phyloP scores from a whole-genome alignment of 2,797 vertebrate genomes.

The Centroberyx gerrardi region DNA sequence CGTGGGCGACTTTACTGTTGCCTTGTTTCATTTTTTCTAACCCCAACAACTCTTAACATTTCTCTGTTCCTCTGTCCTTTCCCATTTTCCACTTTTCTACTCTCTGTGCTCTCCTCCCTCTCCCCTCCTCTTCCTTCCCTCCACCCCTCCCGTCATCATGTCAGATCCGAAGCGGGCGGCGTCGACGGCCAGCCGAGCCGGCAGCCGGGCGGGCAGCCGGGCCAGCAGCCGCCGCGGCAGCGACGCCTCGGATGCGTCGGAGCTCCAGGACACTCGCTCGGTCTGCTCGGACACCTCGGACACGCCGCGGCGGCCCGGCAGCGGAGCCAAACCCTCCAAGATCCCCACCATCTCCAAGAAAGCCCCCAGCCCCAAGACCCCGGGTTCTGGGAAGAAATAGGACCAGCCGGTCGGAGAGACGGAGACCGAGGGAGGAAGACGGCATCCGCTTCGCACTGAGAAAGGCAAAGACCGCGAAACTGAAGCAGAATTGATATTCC shows the following conservation, averaged over 20 bases:
- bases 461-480: background rate
- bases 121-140: background rate
- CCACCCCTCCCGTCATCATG: background rate
- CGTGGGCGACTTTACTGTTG: too few species aligned
- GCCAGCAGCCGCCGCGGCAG: constrained; percentile 95
- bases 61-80: background rate
- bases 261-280: constrained; percentile 94
- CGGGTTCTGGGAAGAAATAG: constrained; percentile 90
- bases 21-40: too few species aligned
- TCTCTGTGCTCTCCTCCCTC: background rate
- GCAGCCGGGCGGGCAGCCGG: constrained; percentile 93
- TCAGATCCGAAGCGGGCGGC: constrained; percentile 91
- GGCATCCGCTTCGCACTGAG: background rate
- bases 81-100: background rate
- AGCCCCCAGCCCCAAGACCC: constrained; percentile 91
- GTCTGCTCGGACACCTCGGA: constrained; percentile 97
- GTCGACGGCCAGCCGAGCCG: constrained; percentile 89
- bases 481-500: constrained; percentile 10
- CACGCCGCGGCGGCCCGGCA: constrained; percentile 90
- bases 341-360: constrained; percentile 98
- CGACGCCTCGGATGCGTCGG: constrained; percentile 94
- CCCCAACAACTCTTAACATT: background rate
- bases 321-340: constrained; percentile 90
- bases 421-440: constrained; percentile 11
- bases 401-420: constrained; percentile 5